phyloP scores from a whole-genome alignment of 2,888 invertebrate species.

The Scaptomyza reducta region DNA sequence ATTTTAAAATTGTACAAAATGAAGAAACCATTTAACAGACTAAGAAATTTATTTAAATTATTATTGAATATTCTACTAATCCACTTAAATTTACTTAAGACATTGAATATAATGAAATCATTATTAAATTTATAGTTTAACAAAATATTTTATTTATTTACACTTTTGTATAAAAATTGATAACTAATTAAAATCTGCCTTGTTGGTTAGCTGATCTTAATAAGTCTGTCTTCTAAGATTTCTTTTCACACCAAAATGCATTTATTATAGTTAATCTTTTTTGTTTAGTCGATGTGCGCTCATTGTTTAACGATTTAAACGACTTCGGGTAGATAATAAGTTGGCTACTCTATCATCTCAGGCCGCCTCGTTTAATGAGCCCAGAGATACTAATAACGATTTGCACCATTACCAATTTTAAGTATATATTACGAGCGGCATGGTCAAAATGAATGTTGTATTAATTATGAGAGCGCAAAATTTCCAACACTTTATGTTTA shows the following conservation, averaged over 20 bases:
- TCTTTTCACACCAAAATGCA: neutral
- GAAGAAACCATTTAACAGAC: no score
- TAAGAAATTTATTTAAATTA: no score
- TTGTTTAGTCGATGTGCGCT: neutral
- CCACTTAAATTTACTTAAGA: no score
- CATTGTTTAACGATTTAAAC: neutral
- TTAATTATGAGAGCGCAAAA: constrained; percentile 41
- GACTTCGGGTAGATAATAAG: constrained; percentile 2
- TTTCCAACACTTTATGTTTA: constrained; percentile 19
- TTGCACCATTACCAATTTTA: constrained; percentile 36
- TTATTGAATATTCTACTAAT: no score
- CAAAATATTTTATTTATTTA: no score
- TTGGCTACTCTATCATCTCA: constrained; percentile 26
- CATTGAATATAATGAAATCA: no score
- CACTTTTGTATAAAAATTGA: neutral
- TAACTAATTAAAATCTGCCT: no score
- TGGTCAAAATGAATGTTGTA: constrained; percentile 30
- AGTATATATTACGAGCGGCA: constrained; percentile 14
- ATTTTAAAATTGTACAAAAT: no score
- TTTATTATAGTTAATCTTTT: neutral
- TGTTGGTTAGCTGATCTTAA: neutral
- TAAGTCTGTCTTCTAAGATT: neutral
- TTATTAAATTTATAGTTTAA: no score
- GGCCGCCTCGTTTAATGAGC: constrained; percentile 31
- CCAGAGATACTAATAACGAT: constrained; percentile 26